Evolutionary conservation across 2,797 vertebrate genomes (phyloP).

Genomic region (Momotus momota): DNA sequence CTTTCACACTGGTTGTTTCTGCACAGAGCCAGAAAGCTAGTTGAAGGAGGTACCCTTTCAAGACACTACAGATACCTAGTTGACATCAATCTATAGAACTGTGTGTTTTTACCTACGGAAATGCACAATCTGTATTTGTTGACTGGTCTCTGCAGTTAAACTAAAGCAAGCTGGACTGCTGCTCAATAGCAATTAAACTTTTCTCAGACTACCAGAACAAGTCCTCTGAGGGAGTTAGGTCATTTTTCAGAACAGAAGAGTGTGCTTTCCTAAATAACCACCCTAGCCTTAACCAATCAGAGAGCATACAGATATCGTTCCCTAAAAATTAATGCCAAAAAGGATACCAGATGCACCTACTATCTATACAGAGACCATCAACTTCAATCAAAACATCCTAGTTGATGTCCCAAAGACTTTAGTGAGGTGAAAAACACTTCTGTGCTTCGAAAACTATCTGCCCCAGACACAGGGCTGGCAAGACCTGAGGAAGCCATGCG

Average conservation of each 20-base stretch:
- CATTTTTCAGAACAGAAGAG: neutral
- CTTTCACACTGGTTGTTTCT: neutral
- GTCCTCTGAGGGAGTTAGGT: neutral
- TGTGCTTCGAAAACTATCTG: neutral
- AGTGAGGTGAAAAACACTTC: neutral
- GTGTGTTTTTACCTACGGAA: neutral
- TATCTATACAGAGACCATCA: neutral
- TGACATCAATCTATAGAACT: neutral
- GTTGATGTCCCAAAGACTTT: neutral
- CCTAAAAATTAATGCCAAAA: neutral
- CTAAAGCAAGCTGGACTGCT: neutral
- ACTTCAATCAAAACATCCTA: neutral
- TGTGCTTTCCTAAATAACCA: neutral
- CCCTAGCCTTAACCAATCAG: neutral
- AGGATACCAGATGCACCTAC: neutral
- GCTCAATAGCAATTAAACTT: neutral
- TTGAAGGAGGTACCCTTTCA: neutral
- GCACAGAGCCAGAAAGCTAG: neutral
- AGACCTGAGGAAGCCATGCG: neutral
- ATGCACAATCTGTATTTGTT: neutral
- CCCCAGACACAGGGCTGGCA: neutral
- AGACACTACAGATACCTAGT: neutral
- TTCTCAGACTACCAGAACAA: conserved; percentile 5
- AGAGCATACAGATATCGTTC: neutral
- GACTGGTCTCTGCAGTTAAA: neutral